Base-by-base conservation (phyloP, 2,113 vertebrate species). In the Podarcis raffonei region DNA sequence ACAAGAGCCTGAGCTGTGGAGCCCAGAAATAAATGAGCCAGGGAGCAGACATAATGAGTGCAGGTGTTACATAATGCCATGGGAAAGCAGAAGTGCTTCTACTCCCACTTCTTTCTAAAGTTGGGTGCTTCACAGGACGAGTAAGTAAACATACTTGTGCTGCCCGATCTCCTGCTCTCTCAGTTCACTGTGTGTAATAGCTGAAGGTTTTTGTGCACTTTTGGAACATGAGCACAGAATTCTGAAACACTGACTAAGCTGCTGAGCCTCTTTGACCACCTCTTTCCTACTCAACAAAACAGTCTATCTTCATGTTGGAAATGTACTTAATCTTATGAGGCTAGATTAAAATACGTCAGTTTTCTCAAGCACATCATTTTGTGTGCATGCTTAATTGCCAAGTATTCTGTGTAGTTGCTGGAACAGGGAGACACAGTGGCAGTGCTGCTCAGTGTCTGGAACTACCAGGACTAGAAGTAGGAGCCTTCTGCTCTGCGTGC, bases 251-350 rank as follows among this genome's bases (percentile, higher is more conserved):
- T 93, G 91, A 91, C 23, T 8, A 42, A 76, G 57, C 78, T 57
- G 16, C 78, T 59, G 53, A 32, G 30, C 30, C 30, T 22, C 48
- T 85, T 95, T 95, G 85, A 95, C 91, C 74, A 83, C 91, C 93
- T 90, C 90, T 89, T 95, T 95, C 92, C 94, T 92, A 87, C 89
- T 94, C 92, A 91, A 92, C 74, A 35, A 86, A 92, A 91, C 93
- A 68, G 87, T 95, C 93, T 66, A 87, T 30, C 65, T 77, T 90
- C 77, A 48, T 90, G 88, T 91, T 95, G 94, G 94, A 92, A 94
- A 89, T 91, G 87, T 89, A 87, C 81, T 90, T 85, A 89, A 84
- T 91, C 69, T 84, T 85, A 32, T 83, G 62, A 83, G 71, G 27
- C 6, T 83, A 15, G 9, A 88, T 66, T 83, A 89, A 91, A 93